A percentile compares a stretch with the other conserved stretches of the same genome.
Evolutionary conservation across 2,888 invertebrate genomes (phyloP).

Genomic region (Acronicta alni): DNA sequence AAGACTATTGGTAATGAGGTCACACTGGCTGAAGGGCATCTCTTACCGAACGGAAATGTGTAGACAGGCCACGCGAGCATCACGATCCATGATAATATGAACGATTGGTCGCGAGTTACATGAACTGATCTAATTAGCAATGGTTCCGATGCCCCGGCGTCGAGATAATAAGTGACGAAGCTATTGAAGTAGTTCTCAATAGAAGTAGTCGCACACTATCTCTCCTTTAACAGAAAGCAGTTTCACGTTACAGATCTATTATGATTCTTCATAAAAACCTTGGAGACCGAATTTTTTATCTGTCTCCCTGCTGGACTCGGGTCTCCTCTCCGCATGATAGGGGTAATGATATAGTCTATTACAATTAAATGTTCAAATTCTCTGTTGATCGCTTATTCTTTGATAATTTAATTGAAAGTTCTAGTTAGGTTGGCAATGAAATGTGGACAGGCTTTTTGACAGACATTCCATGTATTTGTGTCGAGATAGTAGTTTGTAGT

Average conservation of each 20-base stretch:
- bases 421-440: background rate
- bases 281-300: background rate
- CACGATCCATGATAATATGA: slow-evolving; percentile 21
- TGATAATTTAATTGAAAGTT: no score
- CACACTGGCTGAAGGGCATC: slow-evolving; percentile 15
- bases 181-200: slow-evolving; percentile 18
- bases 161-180: slow-evolving; percentile 18
- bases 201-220: slow-evolving; percentile 18
- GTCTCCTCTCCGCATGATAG: no score
- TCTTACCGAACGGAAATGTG: slow-evolving; percentile 10
- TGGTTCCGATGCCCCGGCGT: slow-evolving; percentile 23
- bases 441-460: background rate
- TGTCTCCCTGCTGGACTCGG: no score
- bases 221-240: slow-evolving; percentile 6
- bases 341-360: no score
- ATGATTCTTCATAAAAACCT: slow-evolving; percentile 6
- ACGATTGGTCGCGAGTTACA: slow-evolving; percentile 9
- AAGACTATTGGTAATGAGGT: slow-evolving; percentile 18
- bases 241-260: slow-evolving; percentile 3
- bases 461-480: background rate
- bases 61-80: slow-evolving; percentile 9
- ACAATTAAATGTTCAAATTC: no score
- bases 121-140: slow-evolving; percentile 20
- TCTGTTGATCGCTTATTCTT: background rate
- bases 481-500: slow-evolving; percentile 8